Percentiles rank a stretch among this genome's conserved stretches.
Evolutionary conservation across 2,797 vertebrate genomes (phyloP).

Genomic region (Rallus crepitans): DNA sequence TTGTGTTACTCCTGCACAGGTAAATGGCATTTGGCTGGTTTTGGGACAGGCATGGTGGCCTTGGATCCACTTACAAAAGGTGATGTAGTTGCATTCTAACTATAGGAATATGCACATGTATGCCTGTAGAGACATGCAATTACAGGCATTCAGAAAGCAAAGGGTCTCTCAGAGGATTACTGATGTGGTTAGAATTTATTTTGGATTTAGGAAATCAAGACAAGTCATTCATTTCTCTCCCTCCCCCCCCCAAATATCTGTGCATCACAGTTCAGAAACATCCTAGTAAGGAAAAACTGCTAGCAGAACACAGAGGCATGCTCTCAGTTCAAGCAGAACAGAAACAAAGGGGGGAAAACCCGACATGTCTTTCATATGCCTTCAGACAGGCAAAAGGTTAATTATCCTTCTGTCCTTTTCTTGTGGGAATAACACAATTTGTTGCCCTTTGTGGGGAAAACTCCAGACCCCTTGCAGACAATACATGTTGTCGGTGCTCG

Average conservation of each 20-base stretch:
- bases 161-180: not conserved
- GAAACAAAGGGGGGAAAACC: not conserved
- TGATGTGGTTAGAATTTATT: not conserved
- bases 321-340: not conserved
- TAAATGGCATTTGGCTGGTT: not conserved
- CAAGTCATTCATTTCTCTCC: not conserved
- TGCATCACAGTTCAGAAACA: not conserved
- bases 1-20: not conserved
- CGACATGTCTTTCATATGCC: not conserved
- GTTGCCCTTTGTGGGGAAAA: not conserved
- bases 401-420: not conserved
- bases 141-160: not conserved
- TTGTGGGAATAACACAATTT: not conserved
- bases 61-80: not conserved
- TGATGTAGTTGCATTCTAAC: not conserved
- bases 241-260: not conserved
- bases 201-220: not conserved
- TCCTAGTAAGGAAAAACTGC: not conserved
- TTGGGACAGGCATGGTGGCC: not conserved
- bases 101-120: not conserved
- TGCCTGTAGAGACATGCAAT: not conserved
- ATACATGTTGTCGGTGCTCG: not conserved
- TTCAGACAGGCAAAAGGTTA: not conserved
- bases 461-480: not conserved
- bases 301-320: not conserved